Percentiles rank a stretch among this genome's conserved stretches.
These are phyloP conservation scores for Alectoris magna DNA, from an alignment of 2,797 vertebrate genomes.

Conservation along the genomic window DNA sequence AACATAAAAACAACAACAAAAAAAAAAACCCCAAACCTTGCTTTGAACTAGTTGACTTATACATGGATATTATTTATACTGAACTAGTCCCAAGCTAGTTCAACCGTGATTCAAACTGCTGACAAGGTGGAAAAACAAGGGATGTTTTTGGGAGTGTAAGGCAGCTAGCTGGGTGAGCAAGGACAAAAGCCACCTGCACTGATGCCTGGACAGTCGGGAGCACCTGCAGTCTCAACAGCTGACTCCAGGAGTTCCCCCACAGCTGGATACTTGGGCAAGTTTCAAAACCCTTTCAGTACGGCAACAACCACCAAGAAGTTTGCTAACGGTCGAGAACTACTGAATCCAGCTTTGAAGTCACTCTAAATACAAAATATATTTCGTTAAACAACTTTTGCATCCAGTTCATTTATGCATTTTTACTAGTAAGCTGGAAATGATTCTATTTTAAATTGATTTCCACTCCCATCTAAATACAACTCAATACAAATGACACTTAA, in stretches of 20 bases:
- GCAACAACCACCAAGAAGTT: neutral
- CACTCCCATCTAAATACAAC: neutral
- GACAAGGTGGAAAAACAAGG: neutral
- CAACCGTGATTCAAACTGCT: neutral
- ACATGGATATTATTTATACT: neutral
- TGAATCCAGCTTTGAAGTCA: neutral
- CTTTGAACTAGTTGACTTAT: neutral
- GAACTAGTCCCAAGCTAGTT: neutral
- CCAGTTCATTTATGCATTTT: neutral
- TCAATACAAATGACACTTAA: neutral
- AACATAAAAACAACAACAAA: neutral
- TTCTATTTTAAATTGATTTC: neutral
- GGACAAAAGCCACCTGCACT: neutral
- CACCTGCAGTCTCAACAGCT: neutral
- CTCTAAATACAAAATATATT: neutral
- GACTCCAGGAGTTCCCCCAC: neutral
- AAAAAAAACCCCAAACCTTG: neutral
- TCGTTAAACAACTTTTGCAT: neutral
- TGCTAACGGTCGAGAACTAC: neutral
- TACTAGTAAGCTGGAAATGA: neutral
- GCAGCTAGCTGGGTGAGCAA: neutral
- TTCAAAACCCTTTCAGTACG: neutral
- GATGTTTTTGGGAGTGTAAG: neutral
- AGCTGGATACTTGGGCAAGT: neutral
- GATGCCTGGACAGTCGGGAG: neutral